Conservation (phyloP, 2,797 vertebrate species). For the Adelosebastes latens region DNA sequence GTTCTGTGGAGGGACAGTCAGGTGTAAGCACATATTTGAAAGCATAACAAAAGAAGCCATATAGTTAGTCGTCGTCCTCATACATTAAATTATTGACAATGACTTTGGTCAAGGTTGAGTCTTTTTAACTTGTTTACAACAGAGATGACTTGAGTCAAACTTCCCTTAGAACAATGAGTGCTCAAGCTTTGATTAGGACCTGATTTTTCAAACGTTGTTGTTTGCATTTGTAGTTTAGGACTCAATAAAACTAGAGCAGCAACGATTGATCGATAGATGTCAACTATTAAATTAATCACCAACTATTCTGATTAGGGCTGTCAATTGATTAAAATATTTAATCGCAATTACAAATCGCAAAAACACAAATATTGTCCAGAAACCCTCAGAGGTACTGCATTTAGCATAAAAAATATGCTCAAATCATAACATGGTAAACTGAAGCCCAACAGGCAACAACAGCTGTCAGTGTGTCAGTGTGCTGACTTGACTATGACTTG, state of each 20-base stretch:
- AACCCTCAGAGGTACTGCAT: fast-evolving
- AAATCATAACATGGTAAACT: too few species aligned
- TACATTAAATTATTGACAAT: not conserved
- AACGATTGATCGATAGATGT: too few species aligned
- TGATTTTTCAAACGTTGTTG: not conserved
- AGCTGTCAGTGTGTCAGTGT: too few species aligned
- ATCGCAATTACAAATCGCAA: too few species aligned
- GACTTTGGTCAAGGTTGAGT: not conserved
- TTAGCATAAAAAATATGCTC: too few species aligned
- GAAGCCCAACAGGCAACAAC: fast-evolving
- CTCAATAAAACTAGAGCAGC: not conserved
- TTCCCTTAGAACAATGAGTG: too few species aligned
- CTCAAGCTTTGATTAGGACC: not conserved
- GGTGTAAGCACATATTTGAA: not conserved
- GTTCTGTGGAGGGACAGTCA: not conserved
- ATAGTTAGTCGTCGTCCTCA: not conserved
- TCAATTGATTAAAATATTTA: too few species aligned
- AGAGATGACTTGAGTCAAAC: not conserved
- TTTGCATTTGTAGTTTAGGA: not conserved
- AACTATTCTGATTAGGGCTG: too few species aligned
- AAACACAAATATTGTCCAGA: too few species aligned
- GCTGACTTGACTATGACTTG: too few species aligned
- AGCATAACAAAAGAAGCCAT: not conserved
- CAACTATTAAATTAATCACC: too few species aligned
- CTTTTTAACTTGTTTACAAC: not conserved